Conservation (phyloP, 2,888 invertebrate genomes). For the Colletes collaris region DNA sequence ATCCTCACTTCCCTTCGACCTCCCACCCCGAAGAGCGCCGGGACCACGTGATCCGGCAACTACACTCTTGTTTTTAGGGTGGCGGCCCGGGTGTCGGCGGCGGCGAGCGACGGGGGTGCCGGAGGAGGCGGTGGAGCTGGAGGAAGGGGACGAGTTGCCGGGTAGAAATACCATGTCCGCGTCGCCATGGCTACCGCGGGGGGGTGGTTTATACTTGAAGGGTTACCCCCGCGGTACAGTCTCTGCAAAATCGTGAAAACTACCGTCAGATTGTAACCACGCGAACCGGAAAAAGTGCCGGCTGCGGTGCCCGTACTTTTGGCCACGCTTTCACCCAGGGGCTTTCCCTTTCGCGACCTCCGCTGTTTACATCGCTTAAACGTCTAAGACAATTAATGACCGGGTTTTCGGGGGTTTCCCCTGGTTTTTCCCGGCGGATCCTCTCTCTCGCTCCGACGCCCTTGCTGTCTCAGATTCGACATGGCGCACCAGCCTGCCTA, state of each 20-base stretch:
- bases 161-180: slow-evolving; percentile 79
- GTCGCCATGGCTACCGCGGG: slow-evolving; percentile 79
- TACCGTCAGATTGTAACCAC: slow-evolving; percentile 42
- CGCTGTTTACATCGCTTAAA: slow-evolving; percentile 78
- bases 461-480: slow-evolving; percentile 4
- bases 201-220: slow-evolving; percentile 81
- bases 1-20: slow-evolving; percentile 76
- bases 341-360: slow-evolving; percentile 80
- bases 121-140: slow-evolving; percentile 62
- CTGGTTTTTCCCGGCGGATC: slow-evolving; percentile 27
- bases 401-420: slow-evolving; percentile 65
- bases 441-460: neutral
- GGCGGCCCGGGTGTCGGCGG: slow-evolving; percentile 68
- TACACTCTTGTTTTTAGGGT: slow-evolving; percentile 81
- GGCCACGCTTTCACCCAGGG: slow-evolving; percentile 71
- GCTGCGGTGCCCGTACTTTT: slow-evolving; percentile 72
- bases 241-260: slow-evolving; percentile 79
- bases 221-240: slow-evolving; percentile 79
- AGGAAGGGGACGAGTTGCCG: slow-evolving; percentile 67
- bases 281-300: slow-evolving; percentile 64
- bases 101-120: slow-evolving; percentile 60
- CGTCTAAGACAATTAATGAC: slow-evolving; percentile 79
- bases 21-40: slow-evolving; percentile 70
- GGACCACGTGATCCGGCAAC: slow-evolving; percentile 80
- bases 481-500: neutral